Conservation (phyloP, 1,140 invertebrate species). For the Leptinotarsa lineolata region DNA sequence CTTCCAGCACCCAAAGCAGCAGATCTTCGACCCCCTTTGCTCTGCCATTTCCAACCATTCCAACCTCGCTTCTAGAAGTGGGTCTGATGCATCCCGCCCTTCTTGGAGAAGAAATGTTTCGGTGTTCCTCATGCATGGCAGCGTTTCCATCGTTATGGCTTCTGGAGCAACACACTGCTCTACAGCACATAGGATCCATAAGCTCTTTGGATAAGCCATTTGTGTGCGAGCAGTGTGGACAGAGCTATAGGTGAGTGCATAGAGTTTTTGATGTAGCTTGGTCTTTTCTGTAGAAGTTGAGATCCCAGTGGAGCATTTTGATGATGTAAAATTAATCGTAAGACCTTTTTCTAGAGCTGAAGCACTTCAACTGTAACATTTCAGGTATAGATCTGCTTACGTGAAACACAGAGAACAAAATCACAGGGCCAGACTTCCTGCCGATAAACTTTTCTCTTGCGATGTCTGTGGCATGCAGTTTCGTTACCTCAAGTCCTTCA, state of each 20-base stretch:
- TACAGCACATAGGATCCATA: slow-evolving; percentile 66
- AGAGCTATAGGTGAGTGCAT: slow-evolving; percentile 73
- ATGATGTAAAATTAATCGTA: too few relatives aligned
- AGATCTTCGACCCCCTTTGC: slow-evolving; percentile 57
- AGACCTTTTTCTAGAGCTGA: too few relatives aligned
- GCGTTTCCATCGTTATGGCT: slow-evolving; percentile 82
- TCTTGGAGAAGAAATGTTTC: slow-evolving; percentile 60
- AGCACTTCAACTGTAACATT: background rate
- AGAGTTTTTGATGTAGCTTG: background rate
- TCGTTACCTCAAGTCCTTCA: slow-evolving; percentile 79
- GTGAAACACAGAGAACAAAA: slow-evolving; percentile 88
- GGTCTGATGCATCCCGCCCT: slow-evolving; percentile 58
- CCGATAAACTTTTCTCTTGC: slow-evolving; percentile 86
- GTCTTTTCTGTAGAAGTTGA: background rate
- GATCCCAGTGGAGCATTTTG: background rate
- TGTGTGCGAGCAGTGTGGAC: slow-evolving; percentile 87
- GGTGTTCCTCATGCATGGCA: slow-evolving; percentile 79
- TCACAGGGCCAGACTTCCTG: slow-evolving; percentile 80
- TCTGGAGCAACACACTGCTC: slow-evolving; percentile 76
- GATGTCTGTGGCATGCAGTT: slow-evolving; percentile 90
- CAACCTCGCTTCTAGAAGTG: slow-evolving; percentile 49
- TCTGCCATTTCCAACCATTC: slow-evolving; percentile 50
- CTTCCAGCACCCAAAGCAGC: slow-evolving; percentile 54
- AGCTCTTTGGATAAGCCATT: slow-evolving; percentile 81
- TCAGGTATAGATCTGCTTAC: slow-evolving; percentile 78